Conservation (phyloP, 1,140 invertebrate genomes). For the Alviniconcha marisindica region DNA sequence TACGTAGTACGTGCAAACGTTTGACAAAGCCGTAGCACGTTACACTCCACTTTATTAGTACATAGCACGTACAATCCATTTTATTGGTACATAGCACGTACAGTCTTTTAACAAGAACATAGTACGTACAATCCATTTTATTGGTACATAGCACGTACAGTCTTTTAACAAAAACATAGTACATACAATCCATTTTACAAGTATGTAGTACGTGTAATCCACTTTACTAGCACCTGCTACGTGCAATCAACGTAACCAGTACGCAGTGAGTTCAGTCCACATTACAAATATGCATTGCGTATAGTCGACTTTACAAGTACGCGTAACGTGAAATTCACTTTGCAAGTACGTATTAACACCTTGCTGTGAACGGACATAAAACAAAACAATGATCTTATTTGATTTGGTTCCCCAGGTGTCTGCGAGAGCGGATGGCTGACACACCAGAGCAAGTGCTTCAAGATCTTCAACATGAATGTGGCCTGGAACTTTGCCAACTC, state of each 20-base stretch:
- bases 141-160: no score
- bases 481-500: neutral
- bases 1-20: no score
- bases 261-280: neutral
- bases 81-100: no score
- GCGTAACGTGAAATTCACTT: neutral
- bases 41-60: no score
- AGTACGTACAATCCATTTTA: no score
- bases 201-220: no score
- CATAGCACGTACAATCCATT: no score
- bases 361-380: no score
- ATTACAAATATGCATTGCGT: neutral
- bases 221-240: neutral
- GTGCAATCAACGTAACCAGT: neutral
- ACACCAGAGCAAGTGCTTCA: constrained; percentile 55
- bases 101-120: no score
- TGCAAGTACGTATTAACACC: neutral
- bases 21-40: no score
- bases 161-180: no score
- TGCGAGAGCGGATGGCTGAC: constrained; percentile 54
- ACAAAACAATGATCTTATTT: neutral
- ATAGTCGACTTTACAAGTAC: neutral
- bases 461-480: constrained; percentile 33
- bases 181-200: no score
- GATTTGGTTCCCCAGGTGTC: constrained; percentile 35